phyloP scores from a whole-genome alignment of 2,888 invertebrate species.

The Ophioninae sp. region DNA sequence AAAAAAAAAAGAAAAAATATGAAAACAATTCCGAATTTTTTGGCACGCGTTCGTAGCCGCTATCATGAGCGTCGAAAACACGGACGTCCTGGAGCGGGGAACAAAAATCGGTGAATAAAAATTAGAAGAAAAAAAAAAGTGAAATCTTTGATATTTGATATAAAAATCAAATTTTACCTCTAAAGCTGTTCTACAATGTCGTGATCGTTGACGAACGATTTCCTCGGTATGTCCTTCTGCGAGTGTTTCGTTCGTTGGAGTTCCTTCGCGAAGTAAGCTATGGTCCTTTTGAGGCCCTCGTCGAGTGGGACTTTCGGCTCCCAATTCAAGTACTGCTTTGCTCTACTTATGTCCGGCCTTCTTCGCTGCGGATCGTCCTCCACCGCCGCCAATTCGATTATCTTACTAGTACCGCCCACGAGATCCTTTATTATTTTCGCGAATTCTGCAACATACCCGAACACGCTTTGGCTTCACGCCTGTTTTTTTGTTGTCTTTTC shows the following conservation, averaged over 20 bases:
- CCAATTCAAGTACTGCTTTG: conserved; percentile 93
- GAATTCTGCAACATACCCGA: conserved; percentile 86
- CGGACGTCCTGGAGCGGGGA: neutral
- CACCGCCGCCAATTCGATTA: conserved; percentile 92
- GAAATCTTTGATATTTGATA: neutral
- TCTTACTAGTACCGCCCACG: conserved; percentile 92
- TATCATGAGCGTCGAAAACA: neutral
- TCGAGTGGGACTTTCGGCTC: conserved; percentile 93
- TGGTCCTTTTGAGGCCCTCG: conserved; percentile 94
- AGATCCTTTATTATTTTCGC: conserved; percentile 92
- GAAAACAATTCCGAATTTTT: neutral
- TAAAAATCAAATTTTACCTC: neutral
- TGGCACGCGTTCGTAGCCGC: conserved; percentile 18
- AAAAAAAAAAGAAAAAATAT: neutral
- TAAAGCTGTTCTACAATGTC: conserved; percentile 78
- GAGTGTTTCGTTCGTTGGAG: conserved; percentile 85
- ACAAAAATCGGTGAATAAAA: neutral
- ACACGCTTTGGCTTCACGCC: neutral
- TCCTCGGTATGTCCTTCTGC: conserved; percentile 81
- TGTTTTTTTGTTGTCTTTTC: neutral
- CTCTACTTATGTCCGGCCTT: conserved; percentile 95
- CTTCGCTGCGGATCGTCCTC: conserved; percentile 98
- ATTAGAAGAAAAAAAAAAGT: neutral
- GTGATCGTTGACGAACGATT: conserved; percentile 76
- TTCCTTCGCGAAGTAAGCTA: conserved; percentile 96